Conservation (phyloP, 2,888 invertebrate genomes). For the Halictus ligatus region DNA sequence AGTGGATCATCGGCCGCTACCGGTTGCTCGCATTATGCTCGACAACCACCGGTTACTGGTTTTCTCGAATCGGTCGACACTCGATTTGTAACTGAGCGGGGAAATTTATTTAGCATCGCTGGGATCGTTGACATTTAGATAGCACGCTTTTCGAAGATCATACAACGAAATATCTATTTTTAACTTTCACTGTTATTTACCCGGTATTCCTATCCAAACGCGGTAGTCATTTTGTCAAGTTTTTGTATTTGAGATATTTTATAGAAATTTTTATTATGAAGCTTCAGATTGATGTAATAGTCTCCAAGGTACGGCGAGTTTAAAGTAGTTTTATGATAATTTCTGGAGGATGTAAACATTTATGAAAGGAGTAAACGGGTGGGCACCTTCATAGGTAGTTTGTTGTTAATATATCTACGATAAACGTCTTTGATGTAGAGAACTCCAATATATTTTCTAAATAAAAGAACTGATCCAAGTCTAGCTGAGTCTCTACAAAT, state of each 20-base stretch:
- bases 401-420: too few species aligned
- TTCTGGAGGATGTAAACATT: too few species aligned
- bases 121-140: neutral
- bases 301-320: too few species aligned
- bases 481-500: too few species aligned
- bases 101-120: neutral
- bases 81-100: neutral
- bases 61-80: neutral
- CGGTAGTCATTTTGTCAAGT: too few species aligned
- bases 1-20: slow-evolving; percentile 36
- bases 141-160: neutral
- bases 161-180: neutral
- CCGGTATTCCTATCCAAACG: too few species aligned
- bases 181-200: neutral
- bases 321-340: too few species aligned
- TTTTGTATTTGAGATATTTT: neutral
- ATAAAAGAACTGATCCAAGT: too few species aligned
- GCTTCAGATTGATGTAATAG: neutral
- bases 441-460: too few species aligned
- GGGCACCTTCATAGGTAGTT: too few species aligned
- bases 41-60: neutral
- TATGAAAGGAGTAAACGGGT: too few species aligned
- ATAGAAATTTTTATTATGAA: neutral
- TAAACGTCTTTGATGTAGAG: too few species aligned
- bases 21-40: slow-evolving; percentile 17